Base-by-base conservation (phyloP, 2,113 vertebrate species). In the Speoplatyrhinus poulsoni region DNA sequence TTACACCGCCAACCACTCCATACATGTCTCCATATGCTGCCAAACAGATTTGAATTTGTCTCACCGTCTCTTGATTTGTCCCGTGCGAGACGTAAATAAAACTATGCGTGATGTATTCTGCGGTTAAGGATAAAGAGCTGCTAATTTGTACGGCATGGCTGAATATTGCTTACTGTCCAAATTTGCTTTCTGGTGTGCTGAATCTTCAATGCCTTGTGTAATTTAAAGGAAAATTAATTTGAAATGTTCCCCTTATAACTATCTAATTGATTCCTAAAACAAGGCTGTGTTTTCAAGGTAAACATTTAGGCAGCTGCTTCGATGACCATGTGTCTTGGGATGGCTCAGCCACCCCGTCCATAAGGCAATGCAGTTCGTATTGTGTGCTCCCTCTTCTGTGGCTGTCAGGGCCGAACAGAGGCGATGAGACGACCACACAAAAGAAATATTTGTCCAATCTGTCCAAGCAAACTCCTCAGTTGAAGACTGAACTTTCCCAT, bases 391-490 rank as follows among this genome's bases (percentile, higher is more conserved):
- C 79, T 79, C 79, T 67, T 77, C 81, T 82, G 73, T 77, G 83
- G 77, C 85, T 89, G 91, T 90, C 85, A 82, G 83, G 83, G 77
- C 71, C 57, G 65, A 83, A 85, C 82, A 81, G 73, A 88, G 76
- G 84, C 74, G 15, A 87, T 87, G 84, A 86, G 80, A 87, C 72
- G 12, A 83, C 86, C 85, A 41, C 85, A 89, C 91, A 93, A 89
- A 90, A 76, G 87, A 90, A 89, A 90, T 92, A 91, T 94, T 94
- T 92, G 90, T 89, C 88, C 88, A 91, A 89, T 88, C 85, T 88
- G 83, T 91, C 87, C 89, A 89, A 90, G 90, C 90, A 88, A 87
- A 87, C 85, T 82, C 75, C 57, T 79, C 83, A 80, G 87, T 86
- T 83, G 87, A 84, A 80, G 80, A 72, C 70, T 81, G 79, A 88